Conservation (phyloP, 1,140 invertebrate genomes). For the Brachionus sp. region DNA sequence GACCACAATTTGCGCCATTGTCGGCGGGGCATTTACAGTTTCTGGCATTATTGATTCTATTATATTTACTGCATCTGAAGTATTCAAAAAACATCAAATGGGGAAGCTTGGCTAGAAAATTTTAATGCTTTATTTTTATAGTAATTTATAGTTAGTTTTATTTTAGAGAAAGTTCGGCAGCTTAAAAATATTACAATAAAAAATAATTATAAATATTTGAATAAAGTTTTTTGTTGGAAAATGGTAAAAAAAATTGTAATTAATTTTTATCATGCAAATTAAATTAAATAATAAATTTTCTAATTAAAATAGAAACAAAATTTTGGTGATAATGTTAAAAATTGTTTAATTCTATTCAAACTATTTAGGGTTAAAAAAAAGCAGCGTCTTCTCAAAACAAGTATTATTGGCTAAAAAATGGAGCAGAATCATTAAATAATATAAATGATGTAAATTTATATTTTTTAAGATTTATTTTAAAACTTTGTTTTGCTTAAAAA, state of each 20-base stretch:
- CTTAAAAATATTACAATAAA: not conserved
- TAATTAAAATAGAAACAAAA: not conserved
- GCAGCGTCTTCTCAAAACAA: not conserved
- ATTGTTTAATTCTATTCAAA: not conserved
- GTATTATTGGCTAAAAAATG: not conserved
- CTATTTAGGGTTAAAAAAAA: not conserved
- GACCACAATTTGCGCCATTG: slow-evolving; percentile 68
- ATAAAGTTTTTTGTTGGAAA: not conserved
- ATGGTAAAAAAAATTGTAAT: not conserved
- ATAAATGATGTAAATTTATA: not conserved
- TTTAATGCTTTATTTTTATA: not conserved
- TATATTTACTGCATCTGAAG: slow-evolving; percentile 65
- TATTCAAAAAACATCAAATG: slow-evolving; percentile 64
- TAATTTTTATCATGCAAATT: too few relatives aligned
- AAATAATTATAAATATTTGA: not conserved
- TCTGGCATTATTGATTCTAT: slow-evolving; percentile 67
- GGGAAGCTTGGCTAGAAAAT: slow-evolving; percentile 56
- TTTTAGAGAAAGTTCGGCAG: not conserved
- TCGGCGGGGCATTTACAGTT: slow-evolving; percentile 69
- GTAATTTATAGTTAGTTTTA: not conserved
- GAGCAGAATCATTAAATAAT: not conserved
- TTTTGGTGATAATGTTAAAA: not conserved
- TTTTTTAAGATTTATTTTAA: not conserved
- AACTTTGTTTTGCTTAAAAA: not conserved
- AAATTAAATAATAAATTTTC: too few relatives aligned